phyloP scores from a whole-genome alignment of 2,113 vertebrate species.

The Gobius niger region DNA sequence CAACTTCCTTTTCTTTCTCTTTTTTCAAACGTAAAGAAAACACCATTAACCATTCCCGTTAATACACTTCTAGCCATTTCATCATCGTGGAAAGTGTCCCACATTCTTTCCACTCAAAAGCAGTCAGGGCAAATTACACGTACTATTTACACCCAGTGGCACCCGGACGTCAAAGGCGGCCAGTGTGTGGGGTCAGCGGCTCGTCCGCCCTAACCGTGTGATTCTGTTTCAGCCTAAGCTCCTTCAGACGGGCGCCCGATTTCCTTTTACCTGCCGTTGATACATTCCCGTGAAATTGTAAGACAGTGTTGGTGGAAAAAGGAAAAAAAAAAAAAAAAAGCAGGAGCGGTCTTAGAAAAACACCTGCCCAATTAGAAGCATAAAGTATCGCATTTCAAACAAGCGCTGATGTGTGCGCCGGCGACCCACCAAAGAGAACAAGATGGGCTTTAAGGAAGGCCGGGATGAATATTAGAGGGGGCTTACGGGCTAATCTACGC shows the following conservation, averaged over 20 bases:
- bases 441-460: slow-evolving; percentile 75
- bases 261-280: slow-evolving; percentile 69
- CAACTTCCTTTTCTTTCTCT: too few species aligned
- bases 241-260: slow-evolving; percentile 53
- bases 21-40: not conserved
- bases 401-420: slow-evolving; percentile 44
- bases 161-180: not conserved
- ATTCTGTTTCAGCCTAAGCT: slow-evolving; percentile 42
- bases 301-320: slow-evolving; percentile 33
- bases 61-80: not conserved
- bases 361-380: slow-evolving; percentile 72
- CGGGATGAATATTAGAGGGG: slow-evolving; percentile 76
- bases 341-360: slow-evolving; percentile 66
- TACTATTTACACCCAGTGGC: not conserved
- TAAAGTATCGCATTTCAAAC: slow-evolving; percentile 72
- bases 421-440: slow-evolving; percentile 69
- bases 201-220: slow-evolving; percentile 10
- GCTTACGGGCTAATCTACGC: slow-evolving; percentile 71
- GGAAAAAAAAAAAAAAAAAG: slow-evolving; percentile 27
- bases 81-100: not conserved
- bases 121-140: not conserved
- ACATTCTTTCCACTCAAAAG: not conserved
- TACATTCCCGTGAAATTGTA: slow-evolving; percentile 61
- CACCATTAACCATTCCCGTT: not conserved
- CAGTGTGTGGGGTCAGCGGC: slow-evolving; percentile 3